Base-by-base conservation (phyloP, 2,113 vertebrate species). In the Regulus satrapa region DNA sequence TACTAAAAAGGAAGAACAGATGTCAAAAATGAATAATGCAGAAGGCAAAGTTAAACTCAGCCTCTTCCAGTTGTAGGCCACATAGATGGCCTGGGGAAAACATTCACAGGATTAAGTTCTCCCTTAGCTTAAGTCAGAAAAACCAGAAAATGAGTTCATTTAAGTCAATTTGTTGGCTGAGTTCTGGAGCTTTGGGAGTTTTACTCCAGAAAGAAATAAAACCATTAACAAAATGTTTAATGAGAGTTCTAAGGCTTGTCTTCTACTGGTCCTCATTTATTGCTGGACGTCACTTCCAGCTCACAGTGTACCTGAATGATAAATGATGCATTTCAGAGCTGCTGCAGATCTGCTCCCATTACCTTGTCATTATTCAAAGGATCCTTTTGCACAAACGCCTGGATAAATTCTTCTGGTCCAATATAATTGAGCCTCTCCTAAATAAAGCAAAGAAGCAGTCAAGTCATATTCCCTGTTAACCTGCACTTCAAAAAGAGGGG, bases 351-450 rank as follows among this genome's bases (percentile, higher is more conserved):
- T 28, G 28, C 45, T 68, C 20, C 52, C 64, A 40, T 97, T 98
- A 99, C 99, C 99, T 99, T 99, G 88, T 98, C 98, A 18, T 98
- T 99, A 95, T 99, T 98, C 97, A 99, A 96, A 55, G 98, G 98
- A 94, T 98, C 98, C 97, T 99, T 99, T 80, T 98, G 99, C 52
- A 98, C 98, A 88, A 99, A 99, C 0, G 99, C 99, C 86, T 99
- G 99, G 80, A 99, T 98, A 82, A 99, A 99, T 89, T 99, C 99
- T 95, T 99, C 99, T 16, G 99, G 99, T 84, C 99, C 99, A 31
- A 99, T 99, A 93, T 99, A 99, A 97, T 98, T 99, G 71, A 99
- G 98, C 74, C 99, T 98, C 96, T 99, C 99, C 99, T 99, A 96
- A 62, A 86, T 40, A 89, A 95, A 96, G 36, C 58, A 92, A 41